Base-by-base conservation (phyloP, 2,797 vertebrate genomes). In the Onychomys arenicola region DNA sequence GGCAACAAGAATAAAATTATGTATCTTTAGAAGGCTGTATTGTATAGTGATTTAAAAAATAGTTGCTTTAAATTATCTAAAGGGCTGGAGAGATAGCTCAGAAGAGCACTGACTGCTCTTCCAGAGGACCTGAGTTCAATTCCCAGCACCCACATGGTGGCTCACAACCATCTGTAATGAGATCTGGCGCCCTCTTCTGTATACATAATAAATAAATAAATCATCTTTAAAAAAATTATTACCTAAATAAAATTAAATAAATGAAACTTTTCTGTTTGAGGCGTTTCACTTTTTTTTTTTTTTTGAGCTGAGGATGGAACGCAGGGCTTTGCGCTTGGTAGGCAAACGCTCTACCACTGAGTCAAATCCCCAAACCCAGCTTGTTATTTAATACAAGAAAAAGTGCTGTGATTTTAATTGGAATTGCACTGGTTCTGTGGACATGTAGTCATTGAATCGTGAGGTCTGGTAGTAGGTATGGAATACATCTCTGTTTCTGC, bases 401-500 rank as follows among this genome's bases (percentile, higher is more conserved):
- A 21, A 57, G 5, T 81, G 32, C 34, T 91, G 32, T 55, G 3
- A 61, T 69, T 90, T 92, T 91, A 6, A 85, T 61, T 95, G 34
- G 61, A 88, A 88, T 93, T 81, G 1, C 17, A 57, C 67, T 86
- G 19, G 6, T 59, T 89, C 65, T 73, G 0, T 95, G 67, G 67
- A 77, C 37, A 80, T 73, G 43, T 89, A 90, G 83, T 32, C 73
- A 65, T 23, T 96, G 90, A 78, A 32, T 83, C 34, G 87, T 71
- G 21, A 78, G 37, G 52, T 80, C 37, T 13, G 11, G 83, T 32
- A 76, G 43, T 8, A 40, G 69, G 43, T 8, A 40, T 85, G 71
- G 21, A 52, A 65, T 46, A 43, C 29, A 84, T 61, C 55, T 82
- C 21, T 59, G 13, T 59, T 59, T 81, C 5, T 82, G 32, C 16